Base-by-base conservation (phyloP, 2,888 invertebrate species). In the Pollenia griseotomentosa region DNA sequence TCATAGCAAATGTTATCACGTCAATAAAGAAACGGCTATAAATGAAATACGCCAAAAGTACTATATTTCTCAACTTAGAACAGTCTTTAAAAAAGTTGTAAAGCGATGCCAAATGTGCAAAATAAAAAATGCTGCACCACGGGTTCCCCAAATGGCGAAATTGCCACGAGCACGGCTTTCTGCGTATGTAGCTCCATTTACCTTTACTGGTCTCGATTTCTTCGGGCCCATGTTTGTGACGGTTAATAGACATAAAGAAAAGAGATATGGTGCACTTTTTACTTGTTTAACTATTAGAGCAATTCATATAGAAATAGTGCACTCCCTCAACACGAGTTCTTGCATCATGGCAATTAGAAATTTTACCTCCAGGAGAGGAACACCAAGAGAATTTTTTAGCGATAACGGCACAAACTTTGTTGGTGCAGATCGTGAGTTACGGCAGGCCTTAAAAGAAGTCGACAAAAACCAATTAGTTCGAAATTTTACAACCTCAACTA, bases 351-450 rank as follows among this genome's bases (percentile, higher is more conserved):
- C 75, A 8, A 71, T 89, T 2, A 48, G 86, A 12, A 86, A 87
- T 8, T 88, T 89, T 42, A 68, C 83, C 1, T 48, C 82, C 2
- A 74, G 88, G 9, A 74, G 87, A 48, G 88, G 88, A 12, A 75
- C 81, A 7, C 84, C 87, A 1, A 68, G 65, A 33, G 77, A 83
- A 19, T 73, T 75, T 66, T 75, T 23, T 33, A 85, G 78, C 4
- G 89, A 89, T 57, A 88, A 89, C 46, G 89, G 88, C 14, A 88
- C 88, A 0, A 88, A 89, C 48, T 89, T 89, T 75, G 68, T 75
- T 0, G 84, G 87, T 0, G 86, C 88, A 1, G 88, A 88, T 9
- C 51, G 80, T 4, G 85, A 89, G 57, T 19, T 89, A 10, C 78
- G 82, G 1, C 80, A 86, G 55, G 88, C 83, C 3, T 10, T 84